Evolutionary conservation across 64 coral and sea anemone species (phyloP), one percentile per base, ranked within the genome.

Genomic region (Astreopora myriophthalma): DNA sequence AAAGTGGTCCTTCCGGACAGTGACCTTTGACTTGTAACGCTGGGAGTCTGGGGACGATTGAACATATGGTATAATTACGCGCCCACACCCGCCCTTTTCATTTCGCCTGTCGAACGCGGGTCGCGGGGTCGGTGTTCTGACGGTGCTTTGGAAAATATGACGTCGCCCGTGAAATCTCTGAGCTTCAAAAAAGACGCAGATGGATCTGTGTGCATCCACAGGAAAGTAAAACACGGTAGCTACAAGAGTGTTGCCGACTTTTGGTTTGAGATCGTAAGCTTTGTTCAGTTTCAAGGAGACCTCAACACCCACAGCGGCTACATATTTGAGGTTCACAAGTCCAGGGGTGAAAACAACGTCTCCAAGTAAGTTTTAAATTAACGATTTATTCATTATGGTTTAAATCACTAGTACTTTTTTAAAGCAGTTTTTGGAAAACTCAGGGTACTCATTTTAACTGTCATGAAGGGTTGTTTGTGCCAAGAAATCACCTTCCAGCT

Each of bases 251-350:
- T 86, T 6, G 60, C 83, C 4, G 83, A 40, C 16, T 86, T 86
- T 33, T 69, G 63, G 61, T 86, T 86, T 22, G 61, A 69, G 34
- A 69, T 86, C 4, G 60, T 34, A 19, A 86, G 23, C 13, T 69
- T 86, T 46, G 83, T 86, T 25, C 63, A 86, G 62, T 86, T 68
- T 46, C 19, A 69, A 36, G 83, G 83, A 32, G 20, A 63, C 2
- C 37, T 39, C 2, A 86, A 69, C 26, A 23, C 3, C 10, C 24
- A 33, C 16, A 86, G 83, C 44, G 83, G 61, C 3, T 86, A 86
- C 20, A 69, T 86, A 5, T 24, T 86, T n/a, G 8, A 66, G 20
- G 63, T 86, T 3, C 63, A 69, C 63, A 69, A 86, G 37, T 17
- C 40, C 1, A 10, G 19, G 32, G 83, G 83, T n/a, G 29, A 44